These are phyloP conservation scores for Catharus ustulatus DNA, from an alignment of 2,797 vertebrate species.

Conservation along the genomic window DNA sequence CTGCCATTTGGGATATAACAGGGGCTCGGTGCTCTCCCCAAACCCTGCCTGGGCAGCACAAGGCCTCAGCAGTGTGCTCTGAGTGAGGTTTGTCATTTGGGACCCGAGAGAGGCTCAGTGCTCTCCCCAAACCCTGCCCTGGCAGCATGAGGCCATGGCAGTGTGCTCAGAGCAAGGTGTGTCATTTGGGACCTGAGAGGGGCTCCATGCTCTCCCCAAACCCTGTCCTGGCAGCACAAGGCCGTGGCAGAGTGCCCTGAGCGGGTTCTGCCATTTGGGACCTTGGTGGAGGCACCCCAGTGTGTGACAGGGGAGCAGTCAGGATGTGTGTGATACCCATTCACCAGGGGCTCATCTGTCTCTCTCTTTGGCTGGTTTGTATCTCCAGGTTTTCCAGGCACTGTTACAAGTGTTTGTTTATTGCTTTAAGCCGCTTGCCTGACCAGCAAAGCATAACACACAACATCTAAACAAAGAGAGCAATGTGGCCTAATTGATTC, in stretches of 20 bases:
- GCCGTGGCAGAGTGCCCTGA: rapidly evolving
- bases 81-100: background rate
- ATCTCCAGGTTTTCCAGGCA: background rate
- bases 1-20: too few relatives aligned
- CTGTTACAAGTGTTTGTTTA: constrained; percentile 18
- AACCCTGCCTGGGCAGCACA: rapidly evolving
- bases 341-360: background rate
- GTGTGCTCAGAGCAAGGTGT: too few relatives aligned
- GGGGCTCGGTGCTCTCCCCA: too few relatives aligned
- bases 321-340: rapidly evolving
- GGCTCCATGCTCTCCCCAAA: background rate
- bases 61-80: background rate
- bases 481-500: constrained; percentile 35
- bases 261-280: background rate
- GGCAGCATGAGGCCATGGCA: too few relatives aligned
- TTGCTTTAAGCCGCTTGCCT: background rate
- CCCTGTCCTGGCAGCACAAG: background rate
- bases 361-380: background rate
- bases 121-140: too few relatives aligned
- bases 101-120: background rate
- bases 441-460: background rate
- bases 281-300: rapidly evolving
- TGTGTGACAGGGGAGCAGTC: background rate
- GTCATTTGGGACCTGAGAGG: background rate
- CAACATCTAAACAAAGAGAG: constrained; percentile 11